Conservation (phyloP, 2,113 vertebrate genomes). For the Phylloscopus whistleri region DNA sequence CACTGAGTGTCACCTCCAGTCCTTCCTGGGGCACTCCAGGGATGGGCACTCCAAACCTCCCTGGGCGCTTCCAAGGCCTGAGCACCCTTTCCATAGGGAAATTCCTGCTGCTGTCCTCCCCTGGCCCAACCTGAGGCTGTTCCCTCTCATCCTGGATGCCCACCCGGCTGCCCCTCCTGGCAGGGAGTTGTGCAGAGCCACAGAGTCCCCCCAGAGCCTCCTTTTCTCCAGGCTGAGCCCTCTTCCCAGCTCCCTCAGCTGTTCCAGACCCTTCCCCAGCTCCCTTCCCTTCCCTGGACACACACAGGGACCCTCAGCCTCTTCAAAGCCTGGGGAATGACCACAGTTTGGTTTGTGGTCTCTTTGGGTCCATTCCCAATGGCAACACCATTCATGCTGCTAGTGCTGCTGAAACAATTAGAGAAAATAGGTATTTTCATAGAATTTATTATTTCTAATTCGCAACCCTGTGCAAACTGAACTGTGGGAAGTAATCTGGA, state of each 20-base stretch:
- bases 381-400: not conserved
- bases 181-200: too few relatives aligned
- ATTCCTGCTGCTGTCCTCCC: too few relatives aligned
- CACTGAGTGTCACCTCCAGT: not conserved
- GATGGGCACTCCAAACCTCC: not conserved
- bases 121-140: not conserved
- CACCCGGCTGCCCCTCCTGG: too few relatives aligned
- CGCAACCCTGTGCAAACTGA: not conserved
- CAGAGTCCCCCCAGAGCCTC: too few relatives aligned
- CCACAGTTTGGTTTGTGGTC: fast-evolving
- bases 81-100: too few relatives aligned
- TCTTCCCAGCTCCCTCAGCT: not conserved
- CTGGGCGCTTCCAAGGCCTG: not conserved
- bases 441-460: not conserved
- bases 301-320: not conserved
- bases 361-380: not conserved
- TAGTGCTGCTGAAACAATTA: not conserved
- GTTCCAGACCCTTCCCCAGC: not conserved
- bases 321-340: not conserved
- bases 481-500: not conserved
- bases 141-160: not conserved
- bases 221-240: too few relatives aligned
- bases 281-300: fast-evolving
- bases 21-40: not conserved
- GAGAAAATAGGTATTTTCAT: not conserved